phyloP scores from a whole-genome alignment of 2,888 invertebrate genomes.

The Argyresthia goedartella region DNA sequence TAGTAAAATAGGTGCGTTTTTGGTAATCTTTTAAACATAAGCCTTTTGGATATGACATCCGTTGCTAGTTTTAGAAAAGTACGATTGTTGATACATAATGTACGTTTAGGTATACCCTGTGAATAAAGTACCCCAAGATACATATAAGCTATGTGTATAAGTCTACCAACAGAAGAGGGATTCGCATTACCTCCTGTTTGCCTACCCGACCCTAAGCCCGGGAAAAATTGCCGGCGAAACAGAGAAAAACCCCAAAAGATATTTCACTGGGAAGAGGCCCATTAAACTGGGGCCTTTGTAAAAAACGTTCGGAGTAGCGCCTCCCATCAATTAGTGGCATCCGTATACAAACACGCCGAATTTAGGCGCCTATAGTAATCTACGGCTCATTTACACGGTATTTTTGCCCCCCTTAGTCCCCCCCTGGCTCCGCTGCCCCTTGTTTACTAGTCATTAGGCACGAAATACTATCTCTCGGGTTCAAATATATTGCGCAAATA shows the following conservation, averaged over 20 bases:
- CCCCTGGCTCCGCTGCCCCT: conserved; percentile 5
- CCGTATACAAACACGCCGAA: conserved; percentile 11
- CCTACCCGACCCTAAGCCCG: not conserved
- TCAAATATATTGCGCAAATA: not conserved
- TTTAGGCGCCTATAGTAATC: conserved; percentile 12
- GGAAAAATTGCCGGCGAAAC: conserved; percentile 9
- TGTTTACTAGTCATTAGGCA: conserved; percentile 16
- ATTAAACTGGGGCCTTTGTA: conserved; percentile 46
- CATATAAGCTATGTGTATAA: too few relatives aligned
- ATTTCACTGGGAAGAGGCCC: conserved; percentile 48
- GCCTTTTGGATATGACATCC: too few relatives aligned
- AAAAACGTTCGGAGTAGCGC: conserved; percentile 30
- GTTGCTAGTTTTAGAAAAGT: too few relatives aligned
- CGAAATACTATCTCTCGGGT: conserved; percentile 6
- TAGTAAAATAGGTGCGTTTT: too few relatives aligned
- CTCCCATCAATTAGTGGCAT: conserved; percentile 50
- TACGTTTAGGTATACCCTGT: too few relatives aligned
- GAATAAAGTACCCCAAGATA: too few relatives aligned
- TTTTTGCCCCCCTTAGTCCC: not conserved
- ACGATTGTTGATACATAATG: too few relatives aligned
- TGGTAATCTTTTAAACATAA: too few relatives aligned
- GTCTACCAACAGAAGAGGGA: too few relatives aligned
- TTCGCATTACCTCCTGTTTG: not conserved
- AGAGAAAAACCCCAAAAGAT: conserved; percentile 34
- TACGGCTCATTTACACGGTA: conserved; percentile 10